Evolutionary conservation across 2,888 invertebrate genomes (phyloP), one percentile per base, ranked within the genome.

Genomic region (Nomada ruficornis): DNA sequence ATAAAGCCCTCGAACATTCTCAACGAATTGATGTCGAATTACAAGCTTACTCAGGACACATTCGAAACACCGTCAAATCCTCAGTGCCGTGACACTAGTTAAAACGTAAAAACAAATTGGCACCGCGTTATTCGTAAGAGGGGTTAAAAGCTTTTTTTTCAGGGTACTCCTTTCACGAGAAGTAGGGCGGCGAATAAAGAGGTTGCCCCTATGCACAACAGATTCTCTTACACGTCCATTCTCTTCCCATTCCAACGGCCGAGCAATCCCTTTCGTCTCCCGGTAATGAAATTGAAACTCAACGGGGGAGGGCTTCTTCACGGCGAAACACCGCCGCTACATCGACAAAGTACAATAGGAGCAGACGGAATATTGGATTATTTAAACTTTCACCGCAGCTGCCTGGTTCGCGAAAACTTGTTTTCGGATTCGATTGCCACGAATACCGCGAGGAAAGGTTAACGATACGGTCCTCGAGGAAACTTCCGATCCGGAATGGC

Each of bases 211-310:
- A 80, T 81, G 81, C 81, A 80, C 71, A 76, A 77, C 77, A 68
- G 76, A 67, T 77, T 47, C 62, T 54, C 26, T 36, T 59, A 36
- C 65, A 23, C 79, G 72, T 78, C 70, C 55, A 71, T 82, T 82
- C 80, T 67, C 62, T 44, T 55, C 15, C 23, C 15, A 29, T 70
- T 71, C 18, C 55, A 29, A n/a, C 36, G 4, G 55, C 62, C 29
- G 15, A 23, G 23, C 64, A 71, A 74, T 80, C 76, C 72, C 70
- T 63, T 76, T 80, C 76, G 54, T 55, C 52, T 64, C 55, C 52
- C 62, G 74, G 67, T 87, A 86, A 87, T 85, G 80, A 86, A 83
- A 87, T 87, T 76, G 83, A 86, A 83, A 80, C 86, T 71, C 79
- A 36, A 42, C 63, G 50, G 64, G 67, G 15, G 70, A 54, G 71